phyloP scores from a whole-genome alignment of 2,113 vertebrate species.

The Lonchura striata region DNA sequence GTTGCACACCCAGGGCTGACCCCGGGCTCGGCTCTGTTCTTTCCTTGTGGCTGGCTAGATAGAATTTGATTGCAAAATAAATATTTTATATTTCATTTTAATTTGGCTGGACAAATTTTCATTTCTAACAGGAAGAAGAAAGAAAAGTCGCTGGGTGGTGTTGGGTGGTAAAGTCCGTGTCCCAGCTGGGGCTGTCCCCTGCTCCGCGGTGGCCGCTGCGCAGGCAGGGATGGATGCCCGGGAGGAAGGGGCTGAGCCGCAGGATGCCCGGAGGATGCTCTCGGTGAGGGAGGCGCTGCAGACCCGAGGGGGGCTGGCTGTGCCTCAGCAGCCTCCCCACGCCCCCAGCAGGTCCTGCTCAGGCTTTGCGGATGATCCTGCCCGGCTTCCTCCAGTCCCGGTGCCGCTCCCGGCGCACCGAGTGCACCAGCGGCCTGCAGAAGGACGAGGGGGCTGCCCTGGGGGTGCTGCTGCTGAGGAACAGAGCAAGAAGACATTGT shows the following conservation, averaged over 20 bases:
- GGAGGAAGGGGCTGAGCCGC: neutral
- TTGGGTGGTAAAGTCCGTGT: neutral
- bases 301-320: neutral
- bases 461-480: neutral
- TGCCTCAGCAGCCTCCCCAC: neutral
- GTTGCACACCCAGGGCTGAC: no score
- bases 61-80: no score
- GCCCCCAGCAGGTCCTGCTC: neutral
- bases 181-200: accelerated
- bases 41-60: no score
- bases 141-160: neutral
- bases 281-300: neutral
- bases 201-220: accelerated
- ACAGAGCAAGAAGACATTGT: neutral
- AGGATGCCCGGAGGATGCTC: neutral
- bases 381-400: conserved; percentile 79
- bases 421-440: conserved; percentile 63
- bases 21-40: no score
- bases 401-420: conserved; percentile 47
- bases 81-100: no score
- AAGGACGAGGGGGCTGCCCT: conserved; percentile 20
- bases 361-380: conserved; percentile 82
- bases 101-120: no score
- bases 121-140: no score
- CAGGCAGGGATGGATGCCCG: neutral